Conservation (phyloP, 2,797 vertebrate genomes). For the Toxotes lorentzi region DNA sequence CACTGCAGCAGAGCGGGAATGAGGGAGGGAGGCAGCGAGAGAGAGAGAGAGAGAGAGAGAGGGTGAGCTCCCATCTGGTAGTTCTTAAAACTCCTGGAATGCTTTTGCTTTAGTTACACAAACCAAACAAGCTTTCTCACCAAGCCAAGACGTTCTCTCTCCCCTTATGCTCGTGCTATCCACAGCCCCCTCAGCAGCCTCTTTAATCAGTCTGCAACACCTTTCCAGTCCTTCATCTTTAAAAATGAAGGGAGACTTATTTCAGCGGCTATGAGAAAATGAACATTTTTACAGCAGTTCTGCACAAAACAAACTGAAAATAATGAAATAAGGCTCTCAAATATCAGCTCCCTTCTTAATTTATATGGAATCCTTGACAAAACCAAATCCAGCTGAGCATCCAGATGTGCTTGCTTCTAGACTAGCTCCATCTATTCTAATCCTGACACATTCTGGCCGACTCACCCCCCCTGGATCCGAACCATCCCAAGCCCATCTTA, state of each 20-base stretch:
- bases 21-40: conserved; percentile 51
- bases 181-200: conserved; percentile 57
- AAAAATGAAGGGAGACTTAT: conserved; percentile 6
- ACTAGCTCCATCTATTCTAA: conserved; percentile 50
- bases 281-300: neutral
- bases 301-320: conserved; percentile 16
- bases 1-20: conserved; percentile 56
- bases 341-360: conserved; percentile 39
- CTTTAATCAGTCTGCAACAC: conserved; percentile 45
- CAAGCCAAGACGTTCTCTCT: conserved; percentile 75
- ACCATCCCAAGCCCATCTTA: conserved; percentile 53
- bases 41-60: conserved; percentile 31
- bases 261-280: conserved; percentile 24
- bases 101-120: conserved; percentile 91
- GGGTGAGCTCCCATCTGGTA: conserved; percentile 87
- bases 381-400: conserved; percentile 51
- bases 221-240: conserved; percentile 25
- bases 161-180: conserved; percentile 48
- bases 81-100: conserved; percentile 91
- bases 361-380: conserved; percentile 46
- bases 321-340: conserved; percentile 18
- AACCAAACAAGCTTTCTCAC: conserved; percentile 87
- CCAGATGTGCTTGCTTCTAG: conserved; percentile 62
- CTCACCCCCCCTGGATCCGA: conserved; percentile 46
- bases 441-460: conserved; percentile 56